Percentiles rank a stretch among this genome's conserved stretches.
Conservation (phyloP, 2,797 vertebrate species). For the Linurgus olivaceus region DNA sequence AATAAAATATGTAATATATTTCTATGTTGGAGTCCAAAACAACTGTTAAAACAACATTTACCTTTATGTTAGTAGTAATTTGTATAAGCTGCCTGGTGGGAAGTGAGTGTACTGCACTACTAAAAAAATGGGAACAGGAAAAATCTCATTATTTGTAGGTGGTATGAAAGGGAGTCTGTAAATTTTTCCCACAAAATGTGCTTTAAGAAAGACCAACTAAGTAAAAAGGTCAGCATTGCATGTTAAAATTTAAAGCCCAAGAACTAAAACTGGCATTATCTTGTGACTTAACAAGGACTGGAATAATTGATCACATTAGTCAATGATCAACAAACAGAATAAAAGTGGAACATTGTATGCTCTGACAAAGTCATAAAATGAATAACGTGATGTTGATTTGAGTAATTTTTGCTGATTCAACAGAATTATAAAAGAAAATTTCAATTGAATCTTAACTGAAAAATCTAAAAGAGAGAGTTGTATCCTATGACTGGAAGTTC, state of each 20-base stretch:
- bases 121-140: conserved; percentile 39
- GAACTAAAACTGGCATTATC: not conserved
- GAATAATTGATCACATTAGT: not conserved
- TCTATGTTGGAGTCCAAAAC: conserved; percentile 75
- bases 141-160: conserved; percentile 47
- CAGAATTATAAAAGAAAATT: not conserved
- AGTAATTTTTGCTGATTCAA: not conserved
- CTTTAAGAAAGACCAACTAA: not conserved
- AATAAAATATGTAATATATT: conserved; percentile 77
- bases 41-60: conserved; percentile 73
- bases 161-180: not conserved
- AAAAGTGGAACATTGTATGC: not conserved
- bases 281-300: not conserved
- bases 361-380: not conserved
- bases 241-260: not conserved
- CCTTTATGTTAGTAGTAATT: conserved; percentile 55
- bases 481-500: not conserved
- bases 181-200: not conserved
- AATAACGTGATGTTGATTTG: not conserved
- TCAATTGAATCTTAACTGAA: not conserved
- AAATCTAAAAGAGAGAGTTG: not conserved
- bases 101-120: conserved; percentile 1
- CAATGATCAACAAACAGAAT: not conserved
- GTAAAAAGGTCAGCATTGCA: not conserved
- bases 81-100: conserved; percentile 43